Conservation (phyloP, 1,140 invertebrate species). For the Drosophila nebulosa region DNA sequence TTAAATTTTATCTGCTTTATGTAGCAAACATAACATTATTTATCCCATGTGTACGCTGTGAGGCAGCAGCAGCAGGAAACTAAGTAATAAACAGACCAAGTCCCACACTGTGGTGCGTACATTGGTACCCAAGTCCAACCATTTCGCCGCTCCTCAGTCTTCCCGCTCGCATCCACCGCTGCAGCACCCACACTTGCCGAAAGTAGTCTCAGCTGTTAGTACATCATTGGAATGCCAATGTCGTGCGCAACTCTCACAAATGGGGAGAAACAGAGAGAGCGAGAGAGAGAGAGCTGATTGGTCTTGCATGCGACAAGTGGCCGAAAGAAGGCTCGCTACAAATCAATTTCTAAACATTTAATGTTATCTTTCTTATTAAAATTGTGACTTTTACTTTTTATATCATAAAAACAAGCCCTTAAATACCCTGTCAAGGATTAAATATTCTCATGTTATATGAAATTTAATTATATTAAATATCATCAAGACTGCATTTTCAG, state of each 20-base stretch:
- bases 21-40: conserved; percentile 44
- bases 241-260: conserved; percentile 19
- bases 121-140: not conserved
- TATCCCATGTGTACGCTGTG: conserved; percentile 33
- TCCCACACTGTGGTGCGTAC: conserved; percentile 20
- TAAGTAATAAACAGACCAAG: conserved; percentile 38
- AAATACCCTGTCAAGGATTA: not conserved
- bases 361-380: not conserved
- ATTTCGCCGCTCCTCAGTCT: not conserved
- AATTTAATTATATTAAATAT: too few relatives aligned
- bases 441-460: too few relatives aligned
- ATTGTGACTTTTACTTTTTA: not conserved
- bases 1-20: conserved; percentile 45
- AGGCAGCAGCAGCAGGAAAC: conserved; percentile 34
- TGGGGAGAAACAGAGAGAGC: not conserved
- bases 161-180: not conserved
- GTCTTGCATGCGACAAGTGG: conserved; percentile 70
- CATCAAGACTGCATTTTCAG: too few relatives aligned
- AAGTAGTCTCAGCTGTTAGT: conserved; percentile 43
- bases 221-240: conserved; percentile 44
- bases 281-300: not conserved
- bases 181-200: not conserved
- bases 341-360: not conserved
- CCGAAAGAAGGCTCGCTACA: conserved; percentile 6
- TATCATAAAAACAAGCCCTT: not conserved